Evolutionary conservation across 2,888 invertebrate genomes (phyloP), one percentile per base, ranked within the genome.

Genomic region (Pyrrhia umbra): DNA sequence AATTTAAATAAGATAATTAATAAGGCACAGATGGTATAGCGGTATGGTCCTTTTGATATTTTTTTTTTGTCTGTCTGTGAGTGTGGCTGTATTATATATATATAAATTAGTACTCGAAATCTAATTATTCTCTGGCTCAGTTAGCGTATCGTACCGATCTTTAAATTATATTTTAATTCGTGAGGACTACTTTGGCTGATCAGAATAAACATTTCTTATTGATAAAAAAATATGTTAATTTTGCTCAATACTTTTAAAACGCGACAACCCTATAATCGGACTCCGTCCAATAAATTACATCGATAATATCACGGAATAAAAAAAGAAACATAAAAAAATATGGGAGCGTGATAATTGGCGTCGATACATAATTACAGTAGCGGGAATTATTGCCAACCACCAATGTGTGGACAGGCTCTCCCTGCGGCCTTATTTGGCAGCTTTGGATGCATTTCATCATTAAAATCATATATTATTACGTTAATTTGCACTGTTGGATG

Each of bases 261-360:
- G 43, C 9, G 59, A 0, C 68, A 79, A 10, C 79, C 79, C 78
- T 79, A 62, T 3, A 45, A 57, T 57, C 58, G 56, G 75, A 73
- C 61, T 39, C 30, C 54, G 51, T 43, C 56, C 81, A 76, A 79
- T 79, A 79, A 80, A 79, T 79, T 76, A 80, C 63, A 43, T 52
- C 68, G 79, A 76, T 80, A 78, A 45, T 71, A 80, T 79, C 79
- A 68, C 63, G 15, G 72, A 77, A 60, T 68, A 70, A 60, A 80
- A 74, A 68, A 73, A 71, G 71, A 43, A 27, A 46, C 42, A 61
- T 67, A 68, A 75, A 74, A 64, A 67, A 25, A 60, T 39, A 55
- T 21, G 55, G 52, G 52, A 56, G 56, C 55, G 67, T 64, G 66
- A 70, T 76, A 76, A 79, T 78, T 80, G 76, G 50, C 30, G 40